Base-by-base conservation (phyloP, 2,888 invertebrate species). In the Nephrotoma appendiculata region DNA sequence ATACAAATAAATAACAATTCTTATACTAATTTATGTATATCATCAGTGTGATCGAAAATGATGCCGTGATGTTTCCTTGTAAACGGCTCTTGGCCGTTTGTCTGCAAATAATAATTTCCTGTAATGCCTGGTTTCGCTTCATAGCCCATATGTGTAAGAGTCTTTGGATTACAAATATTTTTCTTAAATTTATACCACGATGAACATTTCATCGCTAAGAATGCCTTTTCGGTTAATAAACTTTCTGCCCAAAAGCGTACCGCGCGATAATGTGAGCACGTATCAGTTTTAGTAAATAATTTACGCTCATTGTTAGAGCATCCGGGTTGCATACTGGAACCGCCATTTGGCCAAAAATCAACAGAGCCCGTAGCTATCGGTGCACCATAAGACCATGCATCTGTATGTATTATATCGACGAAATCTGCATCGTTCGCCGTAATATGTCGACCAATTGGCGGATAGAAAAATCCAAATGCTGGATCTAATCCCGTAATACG, bases 171-270 rank as follows among this genome's bases (percentile, higher is more conserved):
- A 0, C 88, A 87, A 87, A 89, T 90, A 9, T 44, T 11, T 12
- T 88, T 92, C 88, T 92, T 93, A 88, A 94, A 94, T 87, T 93
- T 93, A 15, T 91, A 89, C 90, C 93, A 94, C 41, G 92, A 92
- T 85, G 92, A 92, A 0, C 93, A 93, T 0, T 93, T 92, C 0
- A 94, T 93, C 0, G 94, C 92, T 1, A 93, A 92, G 88, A 94
- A 94, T 0, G 92, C 92, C 86, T 92, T 87, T 86, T 41, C 42
- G 9, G 52, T 42, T 9, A 19, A 7, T 6, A 91, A 92, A n/a
- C 94, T 94, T 88, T 94, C 94, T 0, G 94, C 94, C 90, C 93
- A 94, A 89, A 93, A 94, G 88, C 92, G 91, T 94, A 94, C 94
- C 1, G 94, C 94, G 87, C 94, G 90, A 91, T 94, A 93, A 89